Evolutionary conservation across 30 jellyfish, hydroid and myxozoan species (phyloP).

Genomic region (Clytia hemisphaerica): DNA sequence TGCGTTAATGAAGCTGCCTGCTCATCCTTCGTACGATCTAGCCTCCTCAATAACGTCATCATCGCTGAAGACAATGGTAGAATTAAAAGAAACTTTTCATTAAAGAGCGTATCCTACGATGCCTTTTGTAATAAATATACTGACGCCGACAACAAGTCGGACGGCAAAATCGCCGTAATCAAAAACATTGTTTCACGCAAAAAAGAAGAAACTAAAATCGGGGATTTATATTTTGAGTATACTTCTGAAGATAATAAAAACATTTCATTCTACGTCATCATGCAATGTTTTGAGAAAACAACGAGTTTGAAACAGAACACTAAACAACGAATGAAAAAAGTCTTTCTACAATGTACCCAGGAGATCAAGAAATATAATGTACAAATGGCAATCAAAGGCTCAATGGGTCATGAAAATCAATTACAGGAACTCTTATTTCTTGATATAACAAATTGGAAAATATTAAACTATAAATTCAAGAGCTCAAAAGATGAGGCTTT

Average conservation of each 20-base stretch:
- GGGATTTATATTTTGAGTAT: not conserved
- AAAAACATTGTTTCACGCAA: not conserved
- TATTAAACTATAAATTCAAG: not conserved
- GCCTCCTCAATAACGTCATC: not conserved
- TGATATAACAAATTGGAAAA: conserved; percentile 9
- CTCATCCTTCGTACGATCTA: conserved; percentile 10
- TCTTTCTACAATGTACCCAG: not conserved
- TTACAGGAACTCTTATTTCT: conserved; percentile 2
- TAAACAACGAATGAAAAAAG: not conserved
- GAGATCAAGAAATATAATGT: not conserved
- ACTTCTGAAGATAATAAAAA: not conserved
- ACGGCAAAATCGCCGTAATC: not conserved
- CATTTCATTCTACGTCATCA: not conserved
- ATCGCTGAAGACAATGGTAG: not conserved
- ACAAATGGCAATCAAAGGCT: conserved; percentile 3
- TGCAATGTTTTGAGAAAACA: not conserved
- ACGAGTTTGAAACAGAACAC: conserved; percentile 3
- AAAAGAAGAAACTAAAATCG: not conserved
- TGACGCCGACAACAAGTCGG: not conserved
- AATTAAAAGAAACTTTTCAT: not conserved
- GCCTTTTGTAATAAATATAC: not conserved
- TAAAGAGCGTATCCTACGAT: not conserved
- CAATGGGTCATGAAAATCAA: not conserved
- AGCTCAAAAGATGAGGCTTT: conserved; percentile 10
- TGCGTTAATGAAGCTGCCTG: not conserved